These are phyloP conservation scores for Amphipyra tragopoginis DNA, from an alignment of 2,888 invertebrate species.

Conservation along the genomic window DNA sequence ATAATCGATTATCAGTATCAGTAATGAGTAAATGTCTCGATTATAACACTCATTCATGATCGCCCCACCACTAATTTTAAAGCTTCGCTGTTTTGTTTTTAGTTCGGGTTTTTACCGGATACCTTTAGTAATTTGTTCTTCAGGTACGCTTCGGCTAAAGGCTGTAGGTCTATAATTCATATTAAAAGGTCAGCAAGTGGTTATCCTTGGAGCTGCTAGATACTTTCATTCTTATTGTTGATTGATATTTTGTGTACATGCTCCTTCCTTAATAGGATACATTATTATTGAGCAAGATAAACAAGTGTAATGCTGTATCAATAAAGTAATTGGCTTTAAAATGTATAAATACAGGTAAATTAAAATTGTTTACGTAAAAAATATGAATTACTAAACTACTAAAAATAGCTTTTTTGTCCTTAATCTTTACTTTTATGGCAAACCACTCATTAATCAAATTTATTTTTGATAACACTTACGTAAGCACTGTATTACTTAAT, in stretches of 20 bases:
- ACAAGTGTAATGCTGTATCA: neutral
- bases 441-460: too few relatives aligned
- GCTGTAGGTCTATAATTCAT: slow-evolving; percentile 18
- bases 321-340: neutral
- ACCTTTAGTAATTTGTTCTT: slow-evolving; percentile 1
- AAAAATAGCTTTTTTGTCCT: slow-evolving; percentile 4
- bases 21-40: too few relatives aligned
- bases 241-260: slow-evolving; percentile 1
- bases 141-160: slow-evolving; percentile 4
- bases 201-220: slow-evolving; percentile 42
- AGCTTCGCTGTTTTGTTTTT: neutral
- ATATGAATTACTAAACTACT: too few relatives aligned
- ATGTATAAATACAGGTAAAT: neutral
- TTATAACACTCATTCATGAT: too few relatives aligned
- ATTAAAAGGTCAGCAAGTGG: slow-evolving; percentile 29
- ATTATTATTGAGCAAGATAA: neutral
- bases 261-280: slow-evolving; percentile 12
- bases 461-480: too few relatives aligned
- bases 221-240: slow-evolving; percentile 45
- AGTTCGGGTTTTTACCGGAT: slow-evolving; percentile 4
- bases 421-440: slow-evolving; percentile 11
- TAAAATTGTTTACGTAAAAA: neutral
- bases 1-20: too few relatives aligned
- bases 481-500: too few relatives aligned
- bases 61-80: too few relatives aligned